phyloP scores from a whole-genome alignment of 2,888 invertebrate genomes.

The Drosophila dives region DNA sequence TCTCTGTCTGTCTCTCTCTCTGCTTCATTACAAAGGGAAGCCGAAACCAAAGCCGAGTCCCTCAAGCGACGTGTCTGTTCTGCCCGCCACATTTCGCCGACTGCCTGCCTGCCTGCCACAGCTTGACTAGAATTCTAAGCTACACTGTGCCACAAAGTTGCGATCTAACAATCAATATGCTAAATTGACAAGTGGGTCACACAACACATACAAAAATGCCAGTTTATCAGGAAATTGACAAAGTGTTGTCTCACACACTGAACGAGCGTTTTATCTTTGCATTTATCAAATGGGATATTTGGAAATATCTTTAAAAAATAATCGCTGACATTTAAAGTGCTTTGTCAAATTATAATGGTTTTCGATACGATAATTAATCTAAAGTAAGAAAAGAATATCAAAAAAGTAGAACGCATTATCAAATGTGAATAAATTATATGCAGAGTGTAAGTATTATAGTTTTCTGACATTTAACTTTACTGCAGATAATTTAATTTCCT shows the following conservation, averaged over 20 bases:
- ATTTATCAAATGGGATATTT: neutral
- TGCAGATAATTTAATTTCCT: neutral
- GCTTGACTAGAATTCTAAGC: constrained; percentile 63
- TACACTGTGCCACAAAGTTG: constrained; percentile 54
- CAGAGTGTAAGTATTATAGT: neutral
- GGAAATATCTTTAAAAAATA: neutral
- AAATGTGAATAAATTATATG: neutral
- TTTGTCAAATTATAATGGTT: neutral
- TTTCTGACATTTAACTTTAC: neutral
- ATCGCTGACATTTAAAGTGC: neutral
- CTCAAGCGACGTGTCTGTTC: constrained; percentile 63
- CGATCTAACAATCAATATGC: neutral
- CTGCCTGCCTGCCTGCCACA: constrained; percentile 23
- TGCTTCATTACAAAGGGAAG: constrained; percentile 67
- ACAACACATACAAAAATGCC: neutral
- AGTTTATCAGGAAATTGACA: neutral
- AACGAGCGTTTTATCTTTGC: neutral
- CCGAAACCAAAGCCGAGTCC: constrained; percentile 60
- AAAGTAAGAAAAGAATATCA: neutral
- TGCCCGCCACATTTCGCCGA: constrained; percentile 38
- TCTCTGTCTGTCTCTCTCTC: constrained; percentile 14
- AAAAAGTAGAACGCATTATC: neutral
- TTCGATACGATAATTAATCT: neutral
- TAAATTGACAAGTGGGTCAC: constrained; percentile 18
- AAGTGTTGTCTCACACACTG: neutral